Evolutionary conservation across 2,113 vertebrate species (phyloP), one percentile per base, ranked within the genome.

Genomic region (Pampusana beccarii): DNA sequence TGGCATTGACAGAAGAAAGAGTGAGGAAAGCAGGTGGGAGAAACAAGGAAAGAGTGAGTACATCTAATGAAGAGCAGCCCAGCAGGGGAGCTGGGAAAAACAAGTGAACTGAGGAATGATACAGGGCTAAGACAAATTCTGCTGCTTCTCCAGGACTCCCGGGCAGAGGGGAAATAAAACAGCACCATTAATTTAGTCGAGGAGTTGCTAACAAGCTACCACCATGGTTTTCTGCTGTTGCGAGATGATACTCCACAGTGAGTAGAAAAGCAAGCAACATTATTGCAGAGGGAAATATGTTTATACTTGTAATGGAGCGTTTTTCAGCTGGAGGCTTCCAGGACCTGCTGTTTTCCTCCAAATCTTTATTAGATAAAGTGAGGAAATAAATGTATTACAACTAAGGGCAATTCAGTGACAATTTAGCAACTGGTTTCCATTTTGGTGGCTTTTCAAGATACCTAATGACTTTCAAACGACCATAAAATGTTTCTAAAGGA

Each of bases 1-100:
- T 2, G 4, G n/a, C 11, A 2, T 2, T 29, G 53, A 20, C 1
- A 5, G 31, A 44, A 16, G 18, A 79, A 36, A 58, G 0, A 0
- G 51, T 1, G 2, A 60, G 36, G 40, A 51, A 48, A 86, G 8
- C 46, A 51, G 57, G 33, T 34, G 46, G 53, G 34, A 74, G n/a
- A 15, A 66, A 60, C 0, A 1, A 87, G 60, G 15, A 29, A 64
- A 48, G 42, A 79, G 46, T 4, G 4, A 36, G 13, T 8, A 9
- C 1, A 0, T 29, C 80, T 64, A 38, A 62, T 16, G 60, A 57
- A 44, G 11, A 82, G 60, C 62, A 81, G 56, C 60, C 19, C 0
- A 0, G 51, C 31, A 6, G 1, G 17, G 42, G 33, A 86, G 10
- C 25, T 46, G 44, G 18, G 18, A 46, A 19, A 46, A 46, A 46